Evolutionary conservation across 2,797 vertebrate species (phyloP), one percentile per base, ranked within the genome.

Genomic region (Podargus strigoides): DNA sequence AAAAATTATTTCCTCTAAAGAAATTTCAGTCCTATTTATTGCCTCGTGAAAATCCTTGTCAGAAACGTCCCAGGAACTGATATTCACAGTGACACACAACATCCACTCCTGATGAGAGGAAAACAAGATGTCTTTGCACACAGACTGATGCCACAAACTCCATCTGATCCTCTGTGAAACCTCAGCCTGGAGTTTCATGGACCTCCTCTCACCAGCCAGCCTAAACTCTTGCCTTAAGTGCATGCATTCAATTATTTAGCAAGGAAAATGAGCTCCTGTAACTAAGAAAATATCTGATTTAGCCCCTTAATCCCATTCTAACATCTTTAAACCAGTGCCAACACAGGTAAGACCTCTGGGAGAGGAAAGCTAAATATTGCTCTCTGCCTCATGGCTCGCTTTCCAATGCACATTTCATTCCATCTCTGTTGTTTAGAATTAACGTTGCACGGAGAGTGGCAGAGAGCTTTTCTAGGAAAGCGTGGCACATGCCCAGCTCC

Each of bases 401-500:
- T 93, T 92, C 90, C 66, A 34, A 52, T 2, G 26, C 32, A 15
- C 70, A 22, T 79, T 95, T 92, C 69, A 77, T 79, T 93, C 88
- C 76, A 16, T 68, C 89, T 58, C 89, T 58, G 76, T 14, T 90
- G 66, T n/a, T 87, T n/a, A 23, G 87, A 88, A 88, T 93, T 93
- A 83, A 84, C 50, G 85, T 42, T 42, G 76, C 85, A 74, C 23
- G 59, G 58, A 90, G 59, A 79, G 59, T 1, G 12, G 69, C 10
- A 3, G 82, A 75, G 85, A 96, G 94, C 78, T 92, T 81, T 92
- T 94, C 96, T 90, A 94, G 91, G 93, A 91, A 94, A 85, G 85
- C 46, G 10, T 68, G 79, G 91, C 89, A 96, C 55, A 9, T 17
- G 17, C 84, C 94, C 96, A 96, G 70, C 89, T 94, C 85, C 75